These are phyloP conservation scores for Callorhinus ursinus DNA, from an alignment of 2,113 vertebrate genomes.

Conservation along the genomic window DNA sequence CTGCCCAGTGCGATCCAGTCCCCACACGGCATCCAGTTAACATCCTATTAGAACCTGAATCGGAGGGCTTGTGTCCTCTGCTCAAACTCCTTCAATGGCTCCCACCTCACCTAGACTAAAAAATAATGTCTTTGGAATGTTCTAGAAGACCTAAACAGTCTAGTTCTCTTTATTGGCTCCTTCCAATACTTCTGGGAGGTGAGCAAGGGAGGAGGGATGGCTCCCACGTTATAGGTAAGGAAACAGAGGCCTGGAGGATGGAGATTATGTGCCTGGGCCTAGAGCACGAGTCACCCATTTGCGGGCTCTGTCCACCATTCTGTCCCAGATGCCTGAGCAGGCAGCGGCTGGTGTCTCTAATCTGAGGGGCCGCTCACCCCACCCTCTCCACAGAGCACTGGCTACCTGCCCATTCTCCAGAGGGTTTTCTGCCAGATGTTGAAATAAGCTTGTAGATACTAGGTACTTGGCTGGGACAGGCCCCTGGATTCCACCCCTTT, in stretches of 20 bases:
- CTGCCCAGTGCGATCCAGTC: background rate
- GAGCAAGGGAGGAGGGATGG: background rate
- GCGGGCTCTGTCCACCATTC: background rate
- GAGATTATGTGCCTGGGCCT: background rate
- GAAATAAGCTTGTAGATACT: constrained; percentile 54
- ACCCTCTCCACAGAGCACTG: background rate
- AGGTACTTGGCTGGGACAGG: background rate
- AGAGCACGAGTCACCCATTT: background rate
- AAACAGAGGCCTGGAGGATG: background rate
- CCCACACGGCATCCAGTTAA: background rate
- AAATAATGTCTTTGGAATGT: background rate
- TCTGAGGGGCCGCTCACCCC: background rate
- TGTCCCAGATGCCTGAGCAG: background rate
- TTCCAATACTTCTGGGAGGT: background rate
- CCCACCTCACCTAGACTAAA: background rate
- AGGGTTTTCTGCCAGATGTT: background rate
- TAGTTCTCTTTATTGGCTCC: background rate
- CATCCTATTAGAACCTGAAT: background rate
- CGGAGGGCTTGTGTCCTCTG: background rate
- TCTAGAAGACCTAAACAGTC: background rate
- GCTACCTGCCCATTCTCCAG: background rate
- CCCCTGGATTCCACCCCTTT: constrained; percentile 77
- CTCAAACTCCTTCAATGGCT: background rate
- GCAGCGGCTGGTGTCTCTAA: background rate
- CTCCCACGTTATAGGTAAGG: background rate